phyloP scores from a whole-genome alignment of 2,888 invertebrate genomes.

The Eudasyphora cyanicolor region DNA sequence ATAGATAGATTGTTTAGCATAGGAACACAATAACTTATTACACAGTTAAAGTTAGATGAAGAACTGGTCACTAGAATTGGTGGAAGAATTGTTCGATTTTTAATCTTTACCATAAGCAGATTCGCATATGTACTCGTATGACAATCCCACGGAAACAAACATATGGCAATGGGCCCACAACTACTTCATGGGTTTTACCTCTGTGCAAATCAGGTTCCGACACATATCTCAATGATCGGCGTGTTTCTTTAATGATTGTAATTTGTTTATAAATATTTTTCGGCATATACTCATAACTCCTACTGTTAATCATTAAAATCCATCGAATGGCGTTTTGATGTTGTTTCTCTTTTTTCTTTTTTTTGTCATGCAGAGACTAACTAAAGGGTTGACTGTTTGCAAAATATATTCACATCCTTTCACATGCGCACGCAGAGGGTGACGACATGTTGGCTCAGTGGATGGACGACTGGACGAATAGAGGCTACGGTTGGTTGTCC shows the following conservation, averaged over 20 bases:
- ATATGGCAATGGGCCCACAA: no score
- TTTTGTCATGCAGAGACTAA: conserved; percentile 19
- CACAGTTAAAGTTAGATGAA: no score
- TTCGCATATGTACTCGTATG: no score
- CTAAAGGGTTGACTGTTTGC: conserved; percentile 38
- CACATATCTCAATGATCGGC: conserved; percentile 10
- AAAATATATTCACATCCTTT: conserved; percentile 44
- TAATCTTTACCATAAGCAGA: no score
- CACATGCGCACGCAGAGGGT: conserved; percentile 58
- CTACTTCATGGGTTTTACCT: no score
- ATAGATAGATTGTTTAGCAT: no score
- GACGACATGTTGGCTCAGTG: conserved; percentile 59
- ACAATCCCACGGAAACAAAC: no score
- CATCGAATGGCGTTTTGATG: conserved; percentile 49
- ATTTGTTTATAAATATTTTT: conserved; percentile 24
- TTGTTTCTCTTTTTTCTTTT: no score
- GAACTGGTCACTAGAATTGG: no score
- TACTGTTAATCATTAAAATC: conserved; percentile 64
- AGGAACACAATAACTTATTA: no score
- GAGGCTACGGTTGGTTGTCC: conserved; percentile 44
- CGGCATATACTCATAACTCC: conserved; percentile 60
- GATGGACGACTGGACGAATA: neutral
- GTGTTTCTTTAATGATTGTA: conserved; percentile 29
- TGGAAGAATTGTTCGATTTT: no score
- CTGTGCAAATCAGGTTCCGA: neutral